Evolutionary conservation across 2,797 vertebrate genomes (phyloP).

Genomic region (Harpagifer antarcticus): DNA sequence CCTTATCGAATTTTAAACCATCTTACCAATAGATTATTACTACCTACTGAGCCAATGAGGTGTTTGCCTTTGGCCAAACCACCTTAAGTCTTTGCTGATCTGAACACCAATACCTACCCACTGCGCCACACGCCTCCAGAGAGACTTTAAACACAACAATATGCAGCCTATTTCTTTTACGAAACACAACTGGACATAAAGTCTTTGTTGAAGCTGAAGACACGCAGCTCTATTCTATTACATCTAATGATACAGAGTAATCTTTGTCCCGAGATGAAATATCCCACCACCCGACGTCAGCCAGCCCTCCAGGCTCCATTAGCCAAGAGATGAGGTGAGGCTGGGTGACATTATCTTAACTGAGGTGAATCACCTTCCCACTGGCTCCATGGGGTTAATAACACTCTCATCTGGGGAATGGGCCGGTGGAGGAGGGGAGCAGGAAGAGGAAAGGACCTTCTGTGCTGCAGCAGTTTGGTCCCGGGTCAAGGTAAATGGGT

Average conservation of each 20-base stretch:
- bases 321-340: slow-evolving; percentile 73
- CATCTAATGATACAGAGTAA: slow-evolving; percentile 41
- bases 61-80: no score
- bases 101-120: no score
- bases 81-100: no score
- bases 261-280: slow-evolving; percentile 65
- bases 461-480: slow-evolving; percentile 6
- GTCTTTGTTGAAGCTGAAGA: slow-evolving; percentile 28
- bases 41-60: no score
- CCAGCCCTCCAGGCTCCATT: slow-evolving; percentile 73
- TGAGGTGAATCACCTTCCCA: slow-evolving; percentile 75
- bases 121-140: background rate
- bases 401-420: slow-evolving; percentile 54
- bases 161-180: slow-evolving; percentile 4
- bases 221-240: slow-evolving; percentile 12
- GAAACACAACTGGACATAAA: slow-evolving; percentile 22
- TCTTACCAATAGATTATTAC: no score
- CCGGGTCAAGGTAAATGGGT: slow-evolving; percentile 68
- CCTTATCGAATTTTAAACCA: no score
- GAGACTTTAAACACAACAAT: background rate
- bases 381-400: slow-evolving; percentile 69
- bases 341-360: slow-evolving; percentile 70
- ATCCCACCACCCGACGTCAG: slow-evolving; percentile 43
- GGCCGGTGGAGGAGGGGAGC: slow-evolving; percentile 20
- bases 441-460: slow-evolving; percentile 18